Evolutionary conservation across 2,113 vertebrate species (phyloP).

Genomic region (Hystrix cristata): DNA sequence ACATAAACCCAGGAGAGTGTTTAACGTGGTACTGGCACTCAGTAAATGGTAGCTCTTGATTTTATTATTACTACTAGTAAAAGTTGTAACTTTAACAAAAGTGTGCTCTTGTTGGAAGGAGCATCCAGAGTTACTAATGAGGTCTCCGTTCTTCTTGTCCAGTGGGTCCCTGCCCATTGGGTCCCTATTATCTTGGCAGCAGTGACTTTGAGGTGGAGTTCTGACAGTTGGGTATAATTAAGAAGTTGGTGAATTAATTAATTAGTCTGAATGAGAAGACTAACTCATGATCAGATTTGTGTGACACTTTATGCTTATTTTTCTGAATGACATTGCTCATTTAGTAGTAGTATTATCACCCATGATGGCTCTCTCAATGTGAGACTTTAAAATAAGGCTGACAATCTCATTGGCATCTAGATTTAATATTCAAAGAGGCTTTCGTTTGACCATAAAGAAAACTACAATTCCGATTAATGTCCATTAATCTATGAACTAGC

Average conservation of each 20-base stretch:
- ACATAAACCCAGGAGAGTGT: neutral
- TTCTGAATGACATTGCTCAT: neutral
- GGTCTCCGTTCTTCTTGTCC: neutral
- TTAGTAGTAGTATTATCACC: neutral
- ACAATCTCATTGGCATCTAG: neutral
- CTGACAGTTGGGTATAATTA: neutral
- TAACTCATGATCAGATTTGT: neutral
- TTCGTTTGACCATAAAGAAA: constrained; percentile 56
- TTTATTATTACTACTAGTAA: neutral
- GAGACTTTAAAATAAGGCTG: neutral
- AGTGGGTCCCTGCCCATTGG: neutral
- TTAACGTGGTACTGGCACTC: neutral
- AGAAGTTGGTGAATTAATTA: neutral
- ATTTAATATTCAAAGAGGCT: constrained; percentile 67
- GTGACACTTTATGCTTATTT: neutral
- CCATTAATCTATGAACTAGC: constrained; percentile 52
- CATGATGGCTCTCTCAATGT: neutral
- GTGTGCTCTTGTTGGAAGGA: neutral
- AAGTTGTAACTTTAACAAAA: neutral
- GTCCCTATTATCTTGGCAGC: neutral
- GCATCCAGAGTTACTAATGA: neutral
- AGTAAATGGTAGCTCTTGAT: neutral
- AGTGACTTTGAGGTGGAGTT: neutral
- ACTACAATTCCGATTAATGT: constrained; percentile 4
- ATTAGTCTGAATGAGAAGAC: neutral